A percentile compares a stretch with the other conserved stretches of the same genome.
These are phyloP conservation scores for Cotesia congregata DNA, from an alignment of 2,888 invertebrate genomes.

Conservation along the genomic window DNA sequence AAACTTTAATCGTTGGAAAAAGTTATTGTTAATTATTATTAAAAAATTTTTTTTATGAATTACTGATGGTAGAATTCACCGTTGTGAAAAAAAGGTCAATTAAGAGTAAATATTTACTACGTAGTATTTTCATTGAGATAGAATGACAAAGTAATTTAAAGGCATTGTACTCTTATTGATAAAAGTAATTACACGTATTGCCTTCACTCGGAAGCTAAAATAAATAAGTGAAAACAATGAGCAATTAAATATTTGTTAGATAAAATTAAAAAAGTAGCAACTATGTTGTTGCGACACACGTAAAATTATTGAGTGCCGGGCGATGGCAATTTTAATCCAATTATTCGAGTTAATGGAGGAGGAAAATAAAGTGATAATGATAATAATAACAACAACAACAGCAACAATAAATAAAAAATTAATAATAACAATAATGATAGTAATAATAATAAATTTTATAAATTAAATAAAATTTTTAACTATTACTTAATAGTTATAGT, in stretches of 20 bases:
- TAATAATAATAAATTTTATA: too few species aligned
- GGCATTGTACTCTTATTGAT: conserved; percentile 5
- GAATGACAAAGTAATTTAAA: background rate
- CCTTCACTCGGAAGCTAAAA: background rate
- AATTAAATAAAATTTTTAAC: too few species aligned
- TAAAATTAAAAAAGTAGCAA: background rate
- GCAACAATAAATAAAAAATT: too few species aligned
- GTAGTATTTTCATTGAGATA: conserved; percentile 8
- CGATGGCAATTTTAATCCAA: background rate
- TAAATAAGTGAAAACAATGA: background rate
- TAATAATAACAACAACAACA: too few species aligned
- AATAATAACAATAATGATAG: too few species aligned
- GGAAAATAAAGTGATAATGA: background rate
- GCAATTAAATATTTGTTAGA: background rate
- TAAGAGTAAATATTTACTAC: background rate
- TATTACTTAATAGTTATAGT: too few species aligned
- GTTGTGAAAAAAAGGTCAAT: background rate
- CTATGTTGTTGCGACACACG: background rate
- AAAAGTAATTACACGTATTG: background rate
- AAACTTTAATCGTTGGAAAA: too few species aligned
- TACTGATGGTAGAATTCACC: too few species aligned
- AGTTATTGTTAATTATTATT: background rate
- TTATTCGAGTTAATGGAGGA: background rate
- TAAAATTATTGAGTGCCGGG: background rate
- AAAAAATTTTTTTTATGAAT: background rate